Base-by-base conservation (phyloP, 2,113 vertebrate genomes). In the Calonectris borealis region DNA sequence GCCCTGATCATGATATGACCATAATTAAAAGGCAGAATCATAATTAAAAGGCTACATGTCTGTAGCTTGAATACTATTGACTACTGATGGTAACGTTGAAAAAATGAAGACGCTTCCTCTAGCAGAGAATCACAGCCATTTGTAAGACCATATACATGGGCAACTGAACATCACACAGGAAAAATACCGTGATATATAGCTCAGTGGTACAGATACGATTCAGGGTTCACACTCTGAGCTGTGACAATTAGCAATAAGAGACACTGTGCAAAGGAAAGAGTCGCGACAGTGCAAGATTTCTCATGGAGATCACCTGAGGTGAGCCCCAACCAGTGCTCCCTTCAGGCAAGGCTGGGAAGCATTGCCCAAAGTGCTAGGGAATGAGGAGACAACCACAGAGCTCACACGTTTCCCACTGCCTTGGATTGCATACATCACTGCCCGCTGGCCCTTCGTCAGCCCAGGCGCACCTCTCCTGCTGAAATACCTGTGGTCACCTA, bases 391-490 rank as follows among this genome's bases (percentile, higher is more conserved):
- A 57, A 27, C 13, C 11, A 9, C 19, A 36, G 16, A 71, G 17
- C 20, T 71, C 42, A 22, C 22, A 10, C 0, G 0, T 69, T 87
- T 91, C 34, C 34, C 26, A 9, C 25, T 29, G 26, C 19, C 60
- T 48, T 51, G 75, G 44, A 20, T 1, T 57, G 40, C 15, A 18
- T 3, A 14, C n/a, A 29, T 57, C 1, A 4, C 18, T 49, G 20
- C 18, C 24, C n/a, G 8, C 21, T n/a, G 31, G 19, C 20, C 13
- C 20, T 46, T 42, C 3, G 1, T 40, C 55, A 83, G 42, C 22
- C 57, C 6, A 5, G 57, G 27, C 40, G 77, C 11, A n/a, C 8
- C 25, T 61, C 61, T 72, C 11, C 29, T 79, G 34, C 29, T 46
- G 34, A 52, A 70, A 75, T 21, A 42, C 6, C 10, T 3, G 11